Conservation (phyloP, 2,113 vertebrate species). For the Eublepharis macularius region DNA sequence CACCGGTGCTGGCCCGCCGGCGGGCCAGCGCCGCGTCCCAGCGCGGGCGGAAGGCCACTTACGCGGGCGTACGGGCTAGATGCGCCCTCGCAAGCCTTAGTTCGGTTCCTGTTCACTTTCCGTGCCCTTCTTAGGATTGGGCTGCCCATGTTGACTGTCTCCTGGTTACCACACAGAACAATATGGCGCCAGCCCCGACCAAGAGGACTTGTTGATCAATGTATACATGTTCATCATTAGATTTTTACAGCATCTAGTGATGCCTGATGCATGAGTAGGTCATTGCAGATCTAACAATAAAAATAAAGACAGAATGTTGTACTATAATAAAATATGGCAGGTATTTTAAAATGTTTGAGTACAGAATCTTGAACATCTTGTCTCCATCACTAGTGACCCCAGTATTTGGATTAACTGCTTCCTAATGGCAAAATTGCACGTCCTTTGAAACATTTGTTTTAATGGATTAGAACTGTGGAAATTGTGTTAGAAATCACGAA, state of each 20-base stretch:
- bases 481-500: background rate
- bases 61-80: too few relatives aligned
- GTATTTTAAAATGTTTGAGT: background rate
- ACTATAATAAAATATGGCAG: background rate
- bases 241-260: background rate
- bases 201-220: background rate
- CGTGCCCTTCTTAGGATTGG: too few relatives aligned
- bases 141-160: background rate
- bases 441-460: background rate
- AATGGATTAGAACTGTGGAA: background rate
- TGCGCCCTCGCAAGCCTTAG: too few relatives aligned
- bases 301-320: background rate
- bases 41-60: too few relatives aligned
- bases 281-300: background rate
- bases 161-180: background rate
- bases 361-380: too few relatives aligned
- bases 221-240: background rate
- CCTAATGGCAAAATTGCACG: background rate
- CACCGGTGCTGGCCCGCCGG: too few relatives aligned
- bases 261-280: background rate
- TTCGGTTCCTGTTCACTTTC: too few relatives aligned
- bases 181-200: background rate
- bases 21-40: too few relatives aligned
- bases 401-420: background rate
- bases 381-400: background rate